phyloP scores from a whole-genome alignment of 2,888 invertebrate species.

The Chalcosyrphus nemorum region DNA sequence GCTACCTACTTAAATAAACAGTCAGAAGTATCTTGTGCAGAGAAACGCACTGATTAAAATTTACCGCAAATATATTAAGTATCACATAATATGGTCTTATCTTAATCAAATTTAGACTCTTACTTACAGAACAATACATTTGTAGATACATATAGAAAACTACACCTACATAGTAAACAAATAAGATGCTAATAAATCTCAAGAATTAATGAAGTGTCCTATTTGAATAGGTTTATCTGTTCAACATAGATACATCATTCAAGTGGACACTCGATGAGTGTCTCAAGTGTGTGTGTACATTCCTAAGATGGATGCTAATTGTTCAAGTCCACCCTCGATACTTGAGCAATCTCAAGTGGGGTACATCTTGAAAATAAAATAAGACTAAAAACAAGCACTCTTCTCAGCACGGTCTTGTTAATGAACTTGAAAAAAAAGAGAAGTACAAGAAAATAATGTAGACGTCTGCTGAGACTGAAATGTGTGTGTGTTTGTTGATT shows the following conservation, averaged over 20 bases:
- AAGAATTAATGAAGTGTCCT: neutral
- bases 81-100: neutral
- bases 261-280: constrained; percentile 6
- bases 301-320: constrained; percentile 34
- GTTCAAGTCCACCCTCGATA: constrained; percentile 20
- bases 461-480: constrained; percentile 42
- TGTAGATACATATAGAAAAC: neutral
- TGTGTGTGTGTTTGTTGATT: constrained; percentile 27
- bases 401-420: constrained; percentile 52
- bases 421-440: constrained; percentile 61
- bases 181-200: neutral
- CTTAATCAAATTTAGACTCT: neutral
- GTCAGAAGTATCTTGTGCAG: neutral
- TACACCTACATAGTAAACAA: neutral
- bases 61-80: neutral
- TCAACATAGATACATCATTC: neutral
- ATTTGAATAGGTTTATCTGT: neutral
- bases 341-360: constrained; percentile 33
- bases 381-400: constrained; percentile 17
- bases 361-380: constrained; percentile 14
- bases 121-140: too few relatives aligned
- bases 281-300: neutral
- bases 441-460: constrained; percentile 36
- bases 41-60: constrained; percentile 4
- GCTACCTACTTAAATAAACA: neutral